Base-by-base conservation (phyloP, 2,113 vertebrate genomes). In the Petrocephalus microphthalmus region DNA sequence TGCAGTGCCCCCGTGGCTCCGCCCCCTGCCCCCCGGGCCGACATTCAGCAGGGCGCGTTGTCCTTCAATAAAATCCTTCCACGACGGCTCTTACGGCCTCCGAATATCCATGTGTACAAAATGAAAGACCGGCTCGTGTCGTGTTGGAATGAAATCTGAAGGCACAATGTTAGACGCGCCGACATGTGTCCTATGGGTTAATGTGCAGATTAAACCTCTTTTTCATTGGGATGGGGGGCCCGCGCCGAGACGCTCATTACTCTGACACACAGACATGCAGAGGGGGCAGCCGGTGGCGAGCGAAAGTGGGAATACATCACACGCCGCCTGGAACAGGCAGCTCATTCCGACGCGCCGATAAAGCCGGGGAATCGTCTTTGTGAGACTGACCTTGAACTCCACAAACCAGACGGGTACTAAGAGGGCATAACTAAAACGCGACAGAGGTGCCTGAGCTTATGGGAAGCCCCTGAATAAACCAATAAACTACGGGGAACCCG, bases 11-110 rank as follows among this genome's bases (percentile, higher is more conserved):
- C 60, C 10, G 10, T 25, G n/a, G n/a, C 7, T 64, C 60, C 11
- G 60, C 60, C 60, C 47, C 60, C 60, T 8, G 25, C 60, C 60
- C 60, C 82, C 95, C 94, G 94, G 95, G 95, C 95, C 94, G 95
- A 93, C 88, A 29, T 8, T 64, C 60, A 64, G 60, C 0, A 2
- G 8, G 8, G 22, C 10, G n/a, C 60, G 3, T 64, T 8, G n/a
- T 1, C 25, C 60, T 64, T 29, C 8, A 64, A 8, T 29, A 64
- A 25, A 8, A 29, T 64, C n/a, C 60, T 8, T 11, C 60, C 8
- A 10, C 4, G n/a, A 25, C 60, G 25, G 8, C 25, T 29, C 60
- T 29, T 13, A 64, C 60, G 8, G 3, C 13, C 11, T 29, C 10
- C 25, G 5, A 74, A 74, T 78, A 19, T 78, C 33, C 6, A 78